Percentiles rank a stretch among this genome's conserved stretches.
phyloP scores from a whole-genome alignment of 2,888 invertebrate genomes.

The Epinotia brunnichana region DNA sequence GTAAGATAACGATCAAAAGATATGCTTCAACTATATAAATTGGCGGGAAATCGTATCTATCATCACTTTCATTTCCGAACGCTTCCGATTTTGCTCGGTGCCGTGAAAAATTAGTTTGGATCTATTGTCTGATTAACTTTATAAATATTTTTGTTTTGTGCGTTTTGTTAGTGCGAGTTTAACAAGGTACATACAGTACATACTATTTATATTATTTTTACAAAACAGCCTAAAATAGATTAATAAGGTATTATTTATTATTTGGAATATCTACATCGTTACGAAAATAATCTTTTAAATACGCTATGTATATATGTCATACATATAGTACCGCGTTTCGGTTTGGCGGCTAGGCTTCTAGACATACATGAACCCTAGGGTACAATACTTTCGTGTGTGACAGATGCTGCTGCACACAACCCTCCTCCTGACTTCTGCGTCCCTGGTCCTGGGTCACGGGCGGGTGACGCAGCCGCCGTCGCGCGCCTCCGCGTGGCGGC shows the following conservation, averaged over 20 bases:
- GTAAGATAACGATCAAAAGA: conserved; percentile 37
- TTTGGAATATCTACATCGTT: no score
- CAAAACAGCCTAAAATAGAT: no score
- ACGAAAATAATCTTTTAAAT: no score
- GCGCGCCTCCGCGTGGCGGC: conserved; percentile 91
- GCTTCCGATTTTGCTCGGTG: conserved; percentile 23
- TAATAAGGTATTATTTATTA: no score
- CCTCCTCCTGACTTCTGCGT: conserved; percentile 50
- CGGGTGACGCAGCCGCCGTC: conserved; percentile 90
- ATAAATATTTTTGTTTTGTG: conserved; percentile 13
- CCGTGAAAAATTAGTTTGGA: conserved; percentile 33
- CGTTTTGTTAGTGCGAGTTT: conserved; percentile 13
- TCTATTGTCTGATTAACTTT: conserved; percentile 35
- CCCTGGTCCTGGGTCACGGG: conserved; percentile 84
- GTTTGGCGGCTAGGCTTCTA: no score
- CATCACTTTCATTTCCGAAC: conserved; percentile 38
- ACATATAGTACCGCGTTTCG: no score
- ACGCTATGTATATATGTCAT: no score
- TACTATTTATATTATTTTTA: background rate
- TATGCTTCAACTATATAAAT: conserved; percentile 38
- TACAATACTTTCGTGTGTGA: background rate
- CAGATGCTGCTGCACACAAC: conserved; percentile 62
- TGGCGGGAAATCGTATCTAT: conserved; percentile 31
- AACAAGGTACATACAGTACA: conserved; percentile 29
- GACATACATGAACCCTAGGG: background rate